Percentiles rank a stretch among this genome's conserved stretches.
Conservation (phyloP, 1,140 invertebrate genomes). For the Stenopsyche tienmushanensis region DNA sequence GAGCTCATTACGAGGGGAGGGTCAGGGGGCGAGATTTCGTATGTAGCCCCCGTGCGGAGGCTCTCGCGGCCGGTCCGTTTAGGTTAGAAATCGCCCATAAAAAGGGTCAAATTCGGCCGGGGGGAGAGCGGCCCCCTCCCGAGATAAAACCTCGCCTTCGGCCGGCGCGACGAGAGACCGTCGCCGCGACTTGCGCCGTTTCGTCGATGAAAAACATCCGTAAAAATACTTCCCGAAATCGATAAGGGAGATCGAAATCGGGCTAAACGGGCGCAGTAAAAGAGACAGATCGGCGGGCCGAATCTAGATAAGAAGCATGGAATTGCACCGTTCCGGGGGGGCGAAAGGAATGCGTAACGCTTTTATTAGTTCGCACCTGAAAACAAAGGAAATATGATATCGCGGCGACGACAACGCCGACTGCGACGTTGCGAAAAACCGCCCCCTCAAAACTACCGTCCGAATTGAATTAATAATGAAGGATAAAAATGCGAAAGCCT, state of each 20-base stretch:
- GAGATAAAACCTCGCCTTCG: constrained; percentile 19
- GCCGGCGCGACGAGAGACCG: neutral
- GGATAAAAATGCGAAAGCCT: constrained; percentile 15
- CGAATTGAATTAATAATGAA: constrained; percentile 35
- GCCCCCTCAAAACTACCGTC: constrained; percentile 1
- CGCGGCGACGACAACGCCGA: constrained; percentile 21
- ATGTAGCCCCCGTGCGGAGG: constrained; percentile 22
- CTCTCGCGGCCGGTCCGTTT: constrained; percentile 22
- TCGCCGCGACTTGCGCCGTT: neutral
- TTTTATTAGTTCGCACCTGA: constrained; percentile 38
- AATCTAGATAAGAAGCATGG: neutral
- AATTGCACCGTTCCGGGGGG: neutral
- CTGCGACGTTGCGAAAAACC: constrained; percentile 18
- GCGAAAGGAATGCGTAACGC: neutral
- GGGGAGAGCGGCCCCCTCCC: constrained; percentile 1
- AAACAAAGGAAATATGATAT: constrained; percentile 33
- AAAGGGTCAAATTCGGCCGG: constrained; percentile 30
- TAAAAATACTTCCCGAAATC: no score
- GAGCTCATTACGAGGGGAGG: constrained; percentile 33
- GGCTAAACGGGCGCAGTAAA: neutral
- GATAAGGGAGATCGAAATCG: constrained; percentile 11
- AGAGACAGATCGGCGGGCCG: neutral
- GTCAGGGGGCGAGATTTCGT: constrained; percentile 10
- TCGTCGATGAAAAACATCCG: neutral
- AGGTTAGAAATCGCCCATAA: constrained; percentile 35